phyloP scores from a whole-genome alignment of 2,888 invertebrate species.

The Eristalinus aeneus region DNA sequence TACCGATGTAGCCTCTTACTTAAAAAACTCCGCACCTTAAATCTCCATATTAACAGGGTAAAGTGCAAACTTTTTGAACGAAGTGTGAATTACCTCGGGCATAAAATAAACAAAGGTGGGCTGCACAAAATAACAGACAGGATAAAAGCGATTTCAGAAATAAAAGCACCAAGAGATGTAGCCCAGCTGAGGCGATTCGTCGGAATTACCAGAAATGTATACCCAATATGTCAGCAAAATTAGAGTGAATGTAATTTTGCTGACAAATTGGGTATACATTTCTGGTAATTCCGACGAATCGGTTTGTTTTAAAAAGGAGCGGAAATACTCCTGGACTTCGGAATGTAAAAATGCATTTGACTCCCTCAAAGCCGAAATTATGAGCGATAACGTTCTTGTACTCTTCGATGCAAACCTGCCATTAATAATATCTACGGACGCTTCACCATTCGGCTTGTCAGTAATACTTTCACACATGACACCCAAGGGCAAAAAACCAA shows the following conservation, averaged over 20 bases:
- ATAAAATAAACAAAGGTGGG: slow-evolving; percentile 66
- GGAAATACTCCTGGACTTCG: slow-evolving; percentile 37
- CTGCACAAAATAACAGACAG: slow-evolving; percentile 72
- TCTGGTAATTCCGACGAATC: too few species aligned
- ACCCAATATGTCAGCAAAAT: slow-evolving; percentile 24
- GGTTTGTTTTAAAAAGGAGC: slow-evolving; percentile 31
- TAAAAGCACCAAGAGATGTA: slow-evolving; percentile 70
- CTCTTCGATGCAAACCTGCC: slow-evolving; percentile 52
- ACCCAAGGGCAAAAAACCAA: slow-evolving; percentile 8
- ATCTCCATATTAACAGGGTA: background rate
- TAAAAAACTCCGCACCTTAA: background rate
- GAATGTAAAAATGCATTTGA: slow-evolving; percentile 70
- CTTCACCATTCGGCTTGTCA: slow-evolving; percentile 46
- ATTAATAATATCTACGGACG: slow-evolving; percentile 70
- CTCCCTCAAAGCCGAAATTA: slow-evolving; percentile 72
- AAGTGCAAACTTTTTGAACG: background rate
- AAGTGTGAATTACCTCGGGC: background rate
- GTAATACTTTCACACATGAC: slow-evolving; percentile 38
- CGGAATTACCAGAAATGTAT: slow-evolving; percentile 39
- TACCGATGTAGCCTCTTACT: background rate
- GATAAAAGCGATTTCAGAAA: slow-evolving; percentile 72
- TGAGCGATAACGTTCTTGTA: slow-evolving; percentile 44
- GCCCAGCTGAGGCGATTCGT: slow-evolving; percentile 13
- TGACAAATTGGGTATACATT: too few species aligned
- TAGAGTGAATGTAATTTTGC: too few species aligned